Evolutionary conservation across 2,113 vertebrate genomes (phyloP).

Genomic region (Leptodactylus fuscus): DNA sequence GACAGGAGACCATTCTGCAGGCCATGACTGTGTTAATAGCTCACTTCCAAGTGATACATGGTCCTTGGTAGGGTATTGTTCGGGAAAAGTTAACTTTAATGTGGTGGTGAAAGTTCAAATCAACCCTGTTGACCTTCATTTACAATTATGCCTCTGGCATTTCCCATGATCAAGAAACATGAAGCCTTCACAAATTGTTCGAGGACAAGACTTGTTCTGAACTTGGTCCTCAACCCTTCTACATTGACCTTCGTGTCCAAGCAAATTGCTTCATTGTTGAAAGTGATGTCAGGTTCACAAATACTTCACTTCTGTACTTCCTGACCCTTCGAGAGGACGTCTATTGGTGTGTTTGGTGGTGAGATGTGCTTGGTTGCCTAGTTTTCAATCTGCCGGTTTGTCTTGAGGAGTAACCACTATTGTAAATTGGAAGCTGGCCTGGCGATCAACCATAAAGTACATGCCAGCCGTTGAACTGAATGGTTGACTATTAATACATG

Average conservation of each 20-base stretch:
- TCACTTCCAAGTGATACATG: not conserved
- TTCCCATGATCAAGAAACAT: slow-evolving; percentile 19
- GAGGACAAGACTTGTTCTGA: not conserved
- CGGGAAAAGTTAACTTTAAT: slow-evolving; percentile 30
- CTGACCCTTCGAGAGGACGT: not conserved
- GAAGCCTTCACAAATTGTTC: not conserved
- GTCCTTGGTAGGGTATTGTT: slow-evolving; percentile 23
- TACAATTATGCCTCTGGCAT: slow-evolving; percentile 32
- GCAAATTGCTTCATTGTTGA: not conserved
- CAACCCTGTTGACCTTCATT: slow-evolving; percentile 34
- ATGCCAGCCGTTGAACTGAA: too few relatives aligned
- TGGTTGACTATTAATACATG: too few relatives aligned
- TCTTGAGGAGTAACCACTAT: too few relatives aligned
- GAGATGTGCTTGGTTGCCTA: not conserved
- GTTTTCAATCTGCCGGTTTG: too few relatives aligned
- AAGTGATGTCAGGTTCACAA: slow-evolving; percentile 8
- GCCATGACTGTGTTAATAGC: slow-evolving; percentile 19
- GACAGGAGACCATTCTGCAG: not conserved
- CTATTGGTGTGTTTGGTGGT: not conserved
- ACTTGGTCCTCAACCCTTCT: slow-evolving; percentile 14
- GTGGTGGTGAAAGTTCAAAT: not conserved
- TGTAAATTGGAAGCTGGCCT: too few relatives aligned
- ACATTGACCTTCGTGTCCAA: not conserved
- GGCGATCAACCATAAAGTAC: too few relatives aligned
- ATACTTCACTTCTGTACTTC: not conserved